phyloP scores from a whole-genome alignment of 2,888 invertebrate genomes.

The Harpalus rubripes region DNA sequence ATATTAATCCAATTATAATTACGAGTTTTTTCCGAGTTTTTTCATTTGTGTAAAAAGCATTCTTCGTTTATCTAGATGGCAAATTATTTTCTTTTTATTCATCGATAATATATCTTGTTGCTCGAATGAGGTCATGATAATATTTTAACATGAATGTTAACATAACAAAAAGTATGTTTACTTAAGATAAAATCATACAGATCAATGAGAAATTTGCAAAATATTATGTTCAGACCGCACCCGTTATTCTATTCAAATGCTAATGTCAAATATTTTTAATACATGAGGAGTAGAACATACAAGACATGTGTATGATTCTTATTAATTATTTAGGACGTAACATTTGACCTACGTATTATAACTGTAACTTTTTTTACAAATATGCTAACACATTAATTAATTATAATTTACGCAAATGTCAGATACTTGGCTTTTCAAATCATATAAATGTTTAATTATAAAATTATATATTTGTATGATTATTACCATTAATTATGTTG shows the following conservation, averaged over 20 bases:
- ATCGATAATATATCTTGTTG: not conserved
- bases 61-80: not conserved
- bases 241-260: constrained; percentile 45
- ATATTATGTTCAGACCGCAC: constrained; percentile 26
- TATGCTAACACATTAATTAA: constrained; percentile 25
- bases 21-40: not conserved
- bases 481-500: constrained; percentile 11
- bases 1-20: not conserved
- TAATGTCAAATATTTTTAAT: constrained; percentile 19
- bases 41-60: too few relatives aligned
- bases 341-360: constrained; percentile 34
- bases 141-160: constrained; percentile 33
- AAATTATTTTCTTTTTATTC: not conserved
- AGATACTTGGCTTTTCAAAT: not conserved
- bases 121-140: constrained; percentile 22
- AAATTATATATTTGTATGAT: not conserved
- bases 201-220: constrained; percentile 43
- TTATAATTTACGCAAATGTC: constrained; percentile 10
- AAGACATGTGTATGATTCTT: constrained; percentile 21
- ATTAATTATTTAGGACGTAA: constrained; percentile 40
- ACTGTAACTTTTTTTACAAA: constrained; percentile 1
- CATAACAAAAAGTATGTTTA: constrained; percentile 27
- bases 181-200: constrained; percentile 35
- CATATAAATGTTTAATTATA: constrained; percentile 15
- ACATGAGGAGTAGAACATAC: not conserved